phyloP scores from a whole-genome alignment of 2,113 vertebrate species.

The Phaethornis superciliosus region DNA sequence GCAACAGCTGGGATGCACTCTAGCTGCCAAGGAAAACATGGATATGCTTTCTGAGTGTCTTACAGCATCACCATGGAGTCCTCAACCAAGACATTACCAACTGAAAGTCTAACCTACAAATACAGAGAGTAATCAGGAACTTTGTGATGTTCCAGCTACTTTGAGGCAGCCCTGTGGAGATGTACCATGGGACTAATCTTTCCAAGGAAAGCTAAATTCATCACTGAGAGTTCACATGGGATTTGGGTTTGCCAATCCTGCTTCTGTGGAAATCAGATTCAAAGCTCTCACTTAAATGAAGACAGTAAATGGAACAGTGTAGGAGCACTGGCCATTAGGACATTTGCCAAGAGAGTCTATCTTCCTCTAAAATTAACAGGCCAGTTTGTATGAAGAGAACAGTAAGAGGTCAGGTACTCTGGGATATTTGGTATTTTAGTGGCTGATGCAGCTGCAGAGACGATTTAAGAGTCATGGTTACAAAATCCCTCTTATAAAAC shows the following conservation, averaged over 20 bases:
- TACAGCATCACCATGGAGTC: background rate
- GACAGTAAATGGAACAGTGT: background rate
- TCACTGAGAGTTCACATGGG: fast-evolving
- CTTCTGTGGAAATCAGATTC: background rate
- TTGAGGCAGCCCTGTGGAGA: background rate
- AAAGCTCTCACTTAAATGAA: background rate
- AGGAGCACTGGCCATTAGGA: background rate
- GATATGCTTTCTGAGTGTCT: background rate
- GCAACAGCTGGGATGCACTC: background rate
- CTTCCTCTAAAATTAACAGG: background rate
- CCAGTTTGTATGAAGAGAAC: background rate
- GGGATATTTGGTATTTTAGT: background rate
- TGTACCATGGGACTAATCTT: background rate
- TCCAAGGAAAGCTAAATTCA: background rate
- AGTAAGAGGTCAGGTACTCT: background rate
- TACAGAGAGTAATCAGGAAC: background rate
- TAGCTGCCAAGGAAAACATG: background rate
- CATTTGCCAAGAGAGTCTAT: background rate
- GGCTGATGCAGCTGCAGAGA: background rate
- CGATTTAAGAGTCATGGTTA: background rate
- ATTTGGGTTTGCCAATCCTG: background rate
- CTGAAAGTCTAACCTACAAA: background rate
- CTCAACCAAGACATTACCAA: background rate
- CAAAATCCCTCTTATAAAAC: background rate
- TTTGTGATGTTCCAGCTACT: background rate